Percentiles rank a stretch among this genome's conserved stretches.
phyloP scores from a whole-genome alignment of 23 tunicate genomes.

The Styela plicata region DNA sequence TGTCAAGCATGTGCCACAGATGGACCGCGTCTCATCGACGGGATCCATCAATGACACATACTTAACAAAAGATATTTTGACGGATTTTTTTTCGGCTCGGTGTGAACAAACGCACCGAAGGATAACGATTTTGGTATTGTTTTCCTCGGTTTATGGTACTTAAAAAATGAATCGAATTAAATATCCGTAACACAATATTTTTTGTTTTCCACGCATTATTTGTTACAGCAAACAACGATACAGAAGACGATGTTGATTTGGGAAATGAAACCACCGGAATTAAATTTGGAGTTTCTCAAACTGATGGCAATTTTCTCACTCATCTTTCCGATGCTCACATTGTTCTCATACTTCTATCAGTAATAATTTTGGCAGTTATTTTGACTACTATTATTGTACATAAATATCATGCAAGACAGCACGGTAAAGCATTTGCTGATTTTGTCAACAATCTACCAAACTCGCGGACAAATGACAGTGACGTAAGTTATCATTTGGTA shows the following conservation, averaged over 20 bases:
- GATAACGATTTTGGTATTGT: too few species aligned
- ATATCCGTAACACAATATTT: too few species aligned
- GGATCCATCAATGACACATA: too few species aligned
- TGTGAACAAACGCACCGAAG: too few species aligned
- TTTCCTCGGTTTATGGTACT: too few species aligned
- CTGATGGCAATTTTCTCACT: background rate
- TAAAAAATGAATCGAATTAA: too few species aligned
- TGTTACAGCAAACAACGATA: background rate
- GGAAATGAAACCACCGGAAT: background rate
- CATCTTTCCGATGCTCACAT: conserved; percentile 19
- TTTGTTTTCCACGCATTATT: too few species aligned
- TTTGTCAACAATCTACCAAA: conserved; percentile 21
- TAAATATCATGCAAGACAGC: background rate
- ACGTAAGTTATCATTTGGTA: background rate
- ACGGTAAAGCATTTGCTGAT: conserved; percentile 7
- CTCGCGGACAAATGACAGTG: background rate
- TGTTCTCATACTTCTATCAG: conserved; percentile 1
- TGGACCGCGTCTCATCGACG: too few species aligned
- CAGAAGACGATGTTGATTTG: background rate
- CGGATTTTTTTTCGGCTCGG: too few species aligned
- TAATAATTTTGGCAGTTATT: background rate
- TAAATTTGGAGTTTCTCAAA: background rate
- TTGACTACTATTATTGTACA: conserved; percentile 6
- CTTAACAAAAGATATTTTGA: too few species aligned
- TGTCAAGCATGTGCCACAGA: too few species aligned